These are phyloP conservation scores for Darevskia mixta DNA, from an alignment of 2,797 vertebrate species.

Conservation along the genomic window DNA sequence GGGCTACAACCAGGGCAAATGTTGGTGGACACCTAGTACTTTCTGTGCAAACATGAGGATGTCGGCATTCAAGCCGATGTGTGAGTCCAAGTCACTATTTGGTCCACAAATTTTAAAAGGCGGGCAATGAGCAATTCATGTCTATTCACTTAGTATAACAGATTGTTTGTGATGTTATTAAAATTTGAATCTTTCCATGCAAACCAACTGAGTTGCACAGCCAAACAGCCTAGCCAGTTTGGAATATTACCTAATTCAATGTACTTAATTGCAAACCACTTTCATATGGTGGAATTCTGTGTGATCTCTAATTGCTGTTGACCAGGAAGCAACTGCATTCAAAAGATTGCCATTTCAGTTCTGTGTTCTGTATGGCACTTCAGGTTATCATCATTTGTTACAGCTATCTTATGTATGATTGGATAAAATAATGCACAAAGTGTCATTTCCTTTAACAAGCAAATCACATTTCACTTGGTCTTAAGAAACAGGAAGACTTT, in stretches of 20 bases:
- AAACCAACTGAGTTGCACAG: not conserved
- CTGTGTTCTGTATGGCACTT: slow-evolving; percentile 35
- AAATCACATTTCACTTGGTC: too few relatives aligned
- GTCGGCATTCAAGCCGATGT: not conserved
- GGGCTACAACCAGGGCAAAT: not conserved
- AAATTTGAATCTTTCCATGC: not conserved
- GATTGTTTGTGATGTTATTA: not conserved
- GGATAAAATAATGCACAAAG: too few relatives aligned
- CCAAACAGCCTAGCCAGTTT: not conserved
- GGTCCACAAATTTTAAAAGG: not conserved
- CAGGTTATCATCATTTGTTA: slow-evolving; percentile 30
- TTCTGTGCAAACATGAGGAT: not conserved
- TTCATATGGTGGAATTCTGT: slow-evolving; percentile 2
- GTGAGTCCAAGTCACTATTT: not conserved
- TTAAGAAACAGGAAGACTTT: not conserved
- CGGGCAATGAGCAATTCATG: not conserved
- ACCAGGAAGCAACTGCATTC: not conserved
- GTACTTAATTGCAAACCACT: not conserved
- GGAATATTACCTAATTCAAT: not conserved
- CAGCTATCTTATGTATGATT: too few relatives aligned
- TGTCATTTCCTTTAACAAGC: too few relatives aligned
- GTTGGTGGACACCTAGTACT: not conserved
- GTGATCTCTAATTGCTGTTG: not conserved
- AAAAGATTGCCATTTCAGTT: not conserved
- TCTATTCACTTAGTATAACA: not conserved